Base-by-base conservation (phyloP, 2,797 vertebrate genomes). In the Coregonus ussuriensis region DNA sequence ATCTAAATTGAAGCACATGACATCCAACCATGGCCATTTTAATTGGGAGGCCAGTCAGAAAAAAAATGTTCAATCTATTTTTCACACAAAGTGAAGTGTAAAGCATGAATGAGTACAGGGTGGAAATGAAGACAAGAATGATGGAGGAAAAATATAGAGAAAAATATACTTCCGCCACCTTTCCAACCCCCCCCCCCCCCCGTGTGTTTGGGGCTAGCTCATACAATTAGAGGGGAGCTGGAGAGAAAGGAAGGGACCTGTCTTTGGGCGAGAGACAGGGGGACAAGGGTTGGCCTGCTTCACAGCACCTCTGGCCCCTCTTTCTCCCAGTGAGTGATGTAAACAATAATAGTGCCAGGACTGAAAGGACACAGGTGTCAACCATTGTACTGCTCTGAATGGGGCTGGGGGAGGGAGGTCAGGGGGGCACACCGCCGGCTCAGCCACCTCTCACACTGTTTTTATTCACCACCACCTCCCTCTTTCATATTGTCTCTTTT, bases 341-440 rank as follows among this genome's bases (percentile, higher is more conserved):
- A 93, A 95, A 95, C 93, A 94, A 94, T 93, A 94, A 94, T 89
- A 94, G 89, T 86, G 85, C 79, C 87, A 75, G 85, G 76, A 74
- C 82, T 94, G 93, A 95, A 94, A 94, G 92, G 90, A 94, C 94
- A 93, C 94, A 95, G 94, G 94, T 95, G 94, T 95, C 91, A 84
- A 84, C 92, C 92, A 94, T 95, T 95, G 93, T 95, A 85, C 71
- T n/a, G 77, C 82, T 79, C 81, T 93, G 92, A 93, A 93, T 93
- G 90, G 91, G 87, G 88, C 82, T 84, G 83, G 83, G 88, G 84
- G 84, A 85, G 82, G 77, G 79, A 85, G 89, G 91, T 91, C 90
- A 91, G 81, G 80, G 77, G 92, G 88, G 90, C 87, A 84, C 78
- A 85, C 78, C 84, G 87, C 88, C 87, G 86, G 82, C 87, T 91